phyloP scores from a whole-genome alignment of 2,113 vertebrate species.

The Psilopogon haemacephalus region DNA sequence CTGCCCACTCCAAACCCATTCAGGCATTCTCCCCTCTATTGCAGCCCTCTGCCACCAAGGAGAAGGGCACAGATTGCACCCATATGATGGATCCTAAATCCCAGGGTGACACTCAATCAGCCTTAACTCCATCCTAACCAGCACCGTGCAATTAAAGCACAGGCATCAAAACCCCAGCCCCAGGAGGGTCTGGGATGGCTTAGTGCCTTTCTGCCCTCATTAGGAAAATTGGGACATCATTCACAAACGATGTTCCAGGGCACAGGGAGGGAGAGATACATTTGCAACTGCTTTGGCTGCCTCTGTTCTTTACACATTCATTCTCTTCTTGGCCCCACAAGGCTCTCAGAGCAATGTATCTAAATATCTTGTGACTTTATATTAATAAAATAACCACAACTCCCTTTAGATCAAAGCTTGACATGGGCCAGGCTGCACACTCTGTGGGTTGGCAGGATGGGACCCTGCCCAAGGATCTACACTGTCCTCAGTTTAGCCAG shows the following conservation, averaged over 20 bases:
- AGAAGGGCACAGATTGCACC: neutral
- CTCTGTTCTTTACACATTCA: accelerated
- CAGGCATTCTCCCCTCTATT: neutral
- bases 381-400: neutral
- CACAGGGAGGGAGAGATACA: neutral
- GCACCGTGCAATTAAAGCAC: neutral
- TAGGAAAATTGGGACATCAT: neutral
- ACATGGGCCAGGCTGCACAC: accelerated
- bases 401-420: neutral
- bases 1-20: neutral
- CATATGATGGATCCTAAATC: neutral
- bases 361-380: neutral
- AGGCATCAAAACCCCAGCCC: neutral
- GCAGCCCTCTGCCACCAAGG: accelerated
- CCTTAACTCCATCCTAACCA: neutral
- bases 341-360: neutral
- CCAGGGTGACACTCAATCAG: neutral
- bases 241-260: neutral
- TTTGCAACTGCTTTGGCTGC: neutral
- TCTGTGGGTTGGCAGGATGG: neutral
- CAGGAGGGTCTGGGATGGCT: neutral
- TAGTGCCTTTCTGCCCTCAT: neutral
- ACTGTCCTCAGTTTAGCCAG: neutral
- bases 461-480: neutral
- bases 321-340: neutral